Evolutionary conservation across 2,888 invertebrate genomes (phyloP).

Genomic region (Frankliniella intonsa): DNA sequence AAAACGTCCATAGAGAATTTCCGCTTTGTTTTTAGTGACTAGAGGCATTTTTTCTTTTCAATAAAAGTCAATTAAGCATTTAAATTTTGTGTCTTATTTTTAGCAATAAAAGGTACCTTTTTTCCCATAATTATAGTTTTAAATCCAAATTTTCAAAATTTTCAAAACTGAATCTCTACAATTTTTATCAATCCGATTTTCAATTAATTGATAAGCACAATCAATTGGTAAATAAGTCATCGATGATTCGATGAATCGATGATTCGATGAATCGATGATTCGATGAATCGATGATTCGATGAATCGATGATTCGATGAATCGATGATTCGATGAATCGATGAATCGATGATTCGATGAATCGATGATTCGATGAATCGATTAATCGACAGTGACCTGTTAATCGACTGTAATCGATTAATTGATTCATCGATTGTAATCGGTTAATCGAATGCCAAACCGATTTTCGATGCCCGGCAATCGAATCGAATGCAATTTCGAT

Average conservation of each 20-base stretch:
- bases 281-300: background rate
- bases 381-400: background rate
- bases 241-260: background rate
- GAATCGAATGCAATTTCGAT: background rate
- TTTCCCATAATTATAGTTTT: background rate
- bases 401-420: too few relatives aligned
- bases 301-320: too few relatives aligned
- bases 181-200: background rate
- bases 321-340: too few relatives aligned
- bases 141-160: background rate
- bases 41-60: background rate
- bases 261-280: background rate
- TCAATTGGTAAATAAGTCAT: too few relatives aligned
- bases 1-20: background rate
- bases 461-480: background rate
- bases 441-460: background rate
- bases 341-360: too few relatives aligned
- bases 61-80: background rate
- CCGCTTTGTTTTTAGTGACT: background rate
- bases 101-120: too few relatives aligned
- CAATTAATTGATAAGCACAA: background rate
- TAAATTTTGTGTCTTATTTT: background rate
- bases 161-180: background rate
- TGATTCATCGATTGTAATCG: background rate
- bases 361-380: background rate